Evolutionary conservation across 2,888 invertebrate species (phyloP).

Genomic region (Acronicta alni): DNA sequence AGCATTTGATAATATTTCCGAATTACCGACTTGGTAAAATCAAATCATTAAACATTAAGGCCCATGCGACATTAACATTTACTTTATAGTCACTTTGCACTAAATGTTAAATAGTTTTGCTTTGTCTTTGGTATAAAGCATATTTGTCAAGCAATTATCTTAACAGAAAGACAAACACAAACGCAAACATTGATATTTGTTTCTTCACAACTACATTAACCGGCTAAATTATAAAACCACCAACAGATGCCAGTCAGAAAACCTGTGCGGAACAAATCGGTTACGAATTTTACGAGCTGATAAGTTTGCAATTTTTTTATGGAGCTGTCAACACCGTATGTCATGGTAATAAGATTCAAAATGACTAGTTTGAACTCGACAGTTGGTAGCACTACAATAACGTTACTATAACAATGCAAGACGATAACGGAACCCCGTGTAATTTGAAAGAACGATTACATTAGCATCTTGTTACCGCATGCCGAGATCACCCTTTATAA

Average conservation of each 20-base stretch:
- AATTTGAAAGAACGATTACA: slow-evolving; percentile 74
- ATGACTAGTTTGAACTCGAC: no score
- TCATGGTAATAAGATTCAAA: no score
- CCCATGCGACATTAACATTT: not conserved
- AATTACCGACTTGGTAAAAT: not conserved
- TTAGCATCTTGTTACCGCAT: slow-evolving; percentile 76
- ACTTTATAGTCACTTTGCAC: slow-evolving; percentile 4
- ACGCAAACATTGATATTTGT: slow-evolving; percentile 20
- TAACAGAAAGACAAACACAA: slow-evolving; percentile 20
- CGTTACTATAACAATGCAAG: slow-evolving; percentile 62
- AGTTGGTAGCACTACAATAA: slow-evolving; percentile 45
- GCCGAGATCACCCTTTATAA: slow-evolving; percentile 71
- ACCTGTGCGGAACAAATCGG: slow-evolving; percentile 41
- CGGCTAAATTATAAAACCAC: slow-evolving; percentile 7
- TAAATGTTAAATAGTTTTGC: slow-evolving; percentile 1
- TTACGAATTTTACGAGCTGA: slow-evolving; percentile 59
- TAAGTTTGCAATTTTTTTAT: slow-evolving; percentile 50
- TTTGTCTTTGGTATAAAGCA: slow-evolving; percentile 1
- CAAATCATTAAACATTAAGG: no score
- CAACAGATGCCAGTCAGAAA: slow-evolving; percentile 15
- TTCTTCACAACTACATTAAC: not conserved
- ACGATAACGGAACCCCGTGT: slow-evolving; percentile 64
- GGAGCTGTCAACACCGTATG: no score
- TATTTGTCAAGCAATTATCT: slow-evolving; percentile 13
- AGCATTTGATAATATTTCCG: no score